These are phyloP conservation scores for Myotis daubentonii DNA, from an alignment of 2,797 vertebrate genomes.

Conservation along the genomic window DNA sequence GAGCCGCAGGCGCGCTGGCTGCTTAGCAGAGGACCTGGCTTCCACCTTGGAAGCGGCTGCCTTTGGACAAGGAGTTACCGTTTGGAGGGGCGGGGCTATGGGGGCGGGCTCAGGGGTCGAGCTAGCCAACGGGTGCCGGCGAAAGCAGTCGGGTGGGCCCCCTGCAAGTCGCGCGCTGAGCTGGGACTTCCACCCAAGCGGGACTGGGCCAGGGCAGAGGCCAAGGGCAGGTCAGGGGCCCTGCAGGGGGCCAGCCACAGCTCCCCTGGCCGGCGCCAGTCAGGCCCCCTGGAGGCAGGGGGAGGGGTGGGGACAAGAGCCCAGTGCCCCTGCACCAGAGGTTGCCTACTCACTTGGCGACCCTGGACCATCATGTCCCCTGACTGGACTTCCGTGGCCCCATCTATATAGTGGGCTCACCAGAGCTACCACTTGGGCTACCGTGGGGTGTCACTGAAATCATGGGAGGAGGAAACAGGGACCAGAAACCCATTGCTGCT, in stretches of 20 bases:
- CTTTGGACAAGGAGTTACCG: conserved; percentile 67
- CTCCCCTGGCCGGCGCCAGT: conserved; percentile 56
- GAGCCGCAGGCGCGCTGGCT: background rate
- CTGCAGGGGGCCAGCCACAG: conserved; percentile 66
- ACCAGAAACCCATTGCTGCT: background rate
- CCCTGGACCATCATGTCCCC: background rate
- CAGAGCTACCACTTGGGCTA: background rate
- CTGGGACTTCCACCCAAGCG: conserved; percentile 62
- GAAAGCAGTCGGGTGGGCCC: conserved; percentile 47
- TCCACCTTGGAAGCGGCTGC: conserved; percentile 69
- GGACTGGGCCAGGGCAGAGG: conserved; percentile 77
- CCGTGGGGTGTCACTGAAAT: background rate
- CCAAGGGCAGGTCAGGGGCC: conserved; percentile 79
- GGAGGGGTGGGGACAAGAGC: conserved; percentile 56
- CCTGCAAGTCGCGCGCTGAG: conserved; percentile 48
- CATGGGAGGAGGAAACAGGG: background rate
- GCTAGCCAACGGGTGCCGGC: conserved; percentile 62
- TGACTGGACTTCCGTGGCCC: background rate
- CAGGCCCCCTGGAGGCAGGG: conserved; percentile 58
- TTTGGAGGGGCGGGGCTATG: conserved; percentile 60
- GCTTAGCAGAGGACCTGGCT: conserved; percentile 67
- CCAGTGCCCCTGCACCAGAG: conserved; percentile 8
- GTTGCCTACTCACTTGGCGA: background rate
- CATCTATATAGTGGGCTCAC: conserved; percentile 29
- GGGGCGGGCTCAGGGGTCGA: conserved; percentile 68